phyloP scores from a whole-genome alignment of 1,140 invertebrate genomes.

The Tetraneura akinire region DNA sequence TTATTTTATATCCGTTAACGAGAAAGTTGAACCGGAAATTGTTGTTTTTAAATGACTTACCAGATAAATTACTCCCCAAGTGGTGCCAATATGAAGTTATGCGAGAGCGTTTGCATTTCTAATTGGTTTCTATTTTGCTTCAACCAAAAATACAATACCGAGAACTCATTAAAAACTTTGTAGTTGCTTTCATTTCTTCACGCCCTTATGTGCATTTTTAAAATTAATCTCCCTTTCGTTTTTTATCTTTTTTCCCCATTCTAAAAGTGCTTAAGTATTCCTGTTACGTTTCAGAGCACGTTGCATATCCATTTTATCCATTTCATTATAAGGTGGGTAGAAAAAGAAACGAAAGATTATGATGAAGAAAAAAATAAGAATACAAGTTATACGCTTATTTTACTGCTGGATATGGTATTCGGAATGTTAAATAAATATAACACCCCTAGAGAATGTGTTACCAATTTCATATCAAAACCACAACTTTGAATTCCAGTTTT shows the following conservation, averaged over 20 bases:
- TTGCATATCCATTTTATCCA: neutral
- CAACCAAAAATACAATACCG: slow-evolving; percentile 15
- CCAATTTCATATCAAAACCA: no score
- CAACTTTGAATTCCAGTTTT: no score
- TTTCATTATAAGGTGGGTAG: neutral
- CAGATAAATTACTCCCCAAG: slow-evolving; percentile 31
- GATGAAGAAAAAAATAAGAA: neutral
- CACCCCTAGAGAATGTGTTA: no score
- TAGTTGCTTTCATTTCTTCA: neutral
- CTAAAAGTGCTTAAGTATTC: neutral
- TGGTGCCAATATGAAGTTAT: slow-evolving; percentile 42
- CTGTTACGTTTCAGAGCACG: neutral
- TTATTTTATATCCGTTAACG: slow-evolving; percentile 33
- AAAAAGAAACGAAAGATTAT: neutral
- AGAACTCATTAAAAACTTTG: slow-evolving; percentile 46
- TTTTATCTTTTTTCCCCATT: neutral
- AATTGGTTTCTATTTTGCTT: slow-evolving; percentile 24
- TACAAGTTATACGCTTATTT: slow-evolving; percentile 4
- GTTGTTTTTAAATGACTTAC: slow-evolving; percentile 39
- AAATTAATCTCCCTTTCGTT: slow-evolving; percentile 26
- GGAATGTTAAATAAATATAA: neutral
- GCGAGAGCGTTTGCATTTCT: slow-evolving; percentile 15
- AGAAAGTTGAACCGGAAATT: slow-evolving; percentile 31
- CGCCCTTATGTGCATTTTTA: slow-evolving; percentile 9
- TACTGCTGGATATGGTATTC: neutral